These are phyloP conservation scores for Melanotus villosus DNA, from an alignment of 2,888 invertebrate species.

Conservation along the genomic window DNA sequence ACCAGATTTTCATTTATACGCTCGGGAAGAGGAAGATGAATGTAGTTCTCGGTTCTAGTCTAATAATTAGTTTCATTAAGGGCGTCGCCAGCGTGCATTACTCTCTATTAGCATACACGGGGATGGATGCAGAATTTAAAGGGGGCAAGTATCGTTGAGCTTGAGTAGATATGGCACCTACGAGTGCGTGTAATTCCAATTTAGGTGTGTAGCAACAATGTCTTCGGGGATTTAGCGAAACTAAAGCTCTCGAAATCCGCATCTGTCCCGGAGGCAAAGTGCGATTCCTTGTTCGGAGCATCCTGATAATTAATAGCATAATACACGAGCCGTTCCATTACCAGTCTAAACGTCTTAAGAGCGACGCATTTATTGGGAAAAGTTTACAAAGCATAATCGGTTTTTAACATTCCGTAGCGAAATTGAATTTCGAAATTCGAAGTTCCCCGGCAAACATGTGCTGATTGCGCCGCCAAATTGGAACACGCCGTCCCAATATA, in stretches of 20 bases:
- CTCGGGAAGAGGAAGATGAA: background rate
- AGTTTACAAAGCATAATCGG: constrained; percentile 58
- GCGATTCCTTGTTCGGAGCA: constrained; percentile 62
- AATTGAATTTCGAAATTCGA: constrained; percentile 57
- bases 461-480: constrained; percentile 54
- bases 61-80: constrained; percentile 23
- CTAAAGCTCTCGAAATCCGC: constrained; percentile 45
- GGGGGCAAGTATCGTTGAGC: background rate
- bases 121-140: constrained; percentile 20
- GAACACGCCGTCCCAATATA: constrained; percentile 47
- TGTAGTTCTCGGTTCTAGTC: background rate
- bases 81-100: constrained; percentile 6
- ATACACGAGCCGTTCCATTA: constrained; percentile 58
- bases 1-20: too few species aligned
- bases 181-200: constrained; percentile 42
- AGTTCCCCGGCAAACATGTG: constrained; percentile 51
- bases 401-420: constrained; percentile 58
- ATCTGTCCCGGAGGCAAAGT: constrained; percentile 57
- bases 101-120: constrained; percentile 19
- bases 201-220: constrained; percentile 41
- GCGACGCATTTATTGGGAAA: constrained; percentile 53
- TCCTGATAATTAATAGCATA: constrained; percentile 63
- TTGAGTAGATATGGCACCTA: constrained; percentile 24
- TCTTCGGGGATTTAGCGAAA: constrained; percentile 46
- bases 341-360: constrained; percentile 57